These are phyloP conservation scores for Ormyrus labotus DNA, from an alignment of 2,888 invertebrate genomes.

Conservation along the genomic window DNA sequence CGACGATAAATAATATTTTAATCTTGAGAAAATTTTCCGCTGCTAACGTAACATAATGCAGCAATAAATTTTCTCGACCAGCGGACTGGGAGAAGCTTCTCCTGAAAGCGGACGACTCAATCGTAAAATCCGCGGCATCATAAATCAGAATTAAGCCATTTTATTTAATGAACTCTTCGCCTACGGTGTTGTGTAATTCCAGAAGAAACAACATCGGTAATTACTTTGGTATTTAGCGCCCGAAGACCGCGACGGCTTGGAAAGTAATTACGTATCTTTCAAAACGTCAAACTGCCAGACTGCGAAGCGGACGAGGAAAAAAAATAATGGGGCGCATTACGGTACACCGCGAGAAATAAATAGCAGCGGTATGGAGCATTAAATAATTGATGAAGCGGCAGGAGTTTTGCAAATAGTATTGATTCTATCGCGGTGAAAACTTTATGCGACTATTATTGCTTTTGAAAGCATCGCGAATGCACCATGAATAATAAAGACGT, in stretches of 20 bases:
- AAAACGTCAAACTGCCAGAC: too few species aligned
- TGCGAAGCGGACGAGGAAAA: too few species aligned
- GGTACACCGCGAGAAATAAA: neutral
- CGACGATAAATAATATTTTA: constrained; percentile 15
- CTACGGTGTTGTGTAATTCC: constrained; percentile 3
- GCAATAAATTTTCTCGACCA: constrained; percentile 26
- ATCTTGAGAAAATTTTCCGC: constrained; percentile 12
- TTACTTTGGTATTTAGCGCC: neutral
- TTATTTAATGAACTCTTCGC: constrained; percentile 20
- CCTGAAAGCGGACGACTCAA: constrained; percentile 25
- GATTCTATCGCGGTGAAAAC: too few species aligned
- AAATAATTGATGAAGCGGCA: neutral
- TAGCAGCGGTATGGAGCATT: neutral
- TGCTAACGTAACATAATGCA: constrained; percentile 8
- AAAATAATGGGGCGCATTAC: neutral
- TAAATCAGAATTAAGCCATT: constrained; percentile 26
- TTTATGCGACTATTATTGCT: too few species aligned
- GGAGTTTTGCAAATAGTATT: too few species aligned
- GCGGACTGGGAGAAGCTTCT: neutral
- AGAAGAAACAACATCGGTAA: constrained; percentile 3
- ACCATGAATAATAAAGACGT: too few species aligned
- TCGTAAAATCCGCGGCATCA: constrained; percentile 26
- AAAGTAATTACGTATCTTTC: neutral
- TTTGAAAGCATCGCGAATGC: too few species aligned
- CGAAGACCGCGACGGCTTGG: neutral